These are phyloP conservation scores for Carcina quercana DNA, from an alignment of 2,888 invertebrate genomes.

Conservation along the genomic window DNA sequence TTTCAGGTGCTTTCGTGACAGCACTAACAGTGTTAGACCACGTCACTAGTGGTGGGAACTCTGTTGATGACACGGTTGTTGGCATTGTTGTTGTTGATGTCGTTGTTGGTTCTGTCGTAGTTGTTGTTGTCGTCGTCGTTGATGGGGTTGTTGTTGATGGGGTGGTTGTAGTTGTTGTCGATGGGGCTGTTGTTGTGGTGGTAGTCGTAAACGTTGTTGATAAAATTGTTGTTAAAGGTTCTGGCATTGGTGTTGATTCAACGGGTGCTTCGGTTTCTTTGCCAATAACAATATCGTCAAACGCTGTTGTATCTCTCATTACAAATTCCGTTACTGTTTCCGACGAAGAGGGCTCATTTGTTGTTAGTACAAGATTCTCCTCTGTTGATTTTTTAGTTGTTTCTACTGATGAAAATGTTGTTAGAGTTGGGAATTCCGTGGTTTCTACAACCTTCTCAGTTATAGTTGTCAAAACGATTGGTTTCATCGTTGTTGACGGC, in stretches of 20 bases:
- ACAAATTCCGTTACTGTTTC: slow-evolving; percentile 6
- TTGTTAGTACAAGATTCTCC: slow-evolving; percentile 2
- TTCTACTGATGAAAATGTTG: slow-evolving; percentile 14
- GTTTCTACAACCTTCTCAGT: slow-evolving; percentile 23
- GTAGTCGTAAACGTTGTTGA: slow-evolving; percentile 12
- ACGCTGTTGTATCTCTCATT: too few species aligned
- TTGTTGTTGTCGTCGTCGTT: slow-evolving; percentile 17
- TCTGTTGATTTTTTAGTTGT: slow-evolving; percentile 4
- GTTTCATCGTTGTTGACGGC: slow-evolving; percentile 12
- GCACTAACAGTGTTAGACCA: slow-evolving; percentile 65
- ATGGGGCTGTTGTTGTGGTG: slow-evolving; percentile 3
- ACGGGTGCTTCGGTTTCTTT: too few species aligned
- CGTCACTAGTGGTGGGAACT: slow-evolving; percentile 59
- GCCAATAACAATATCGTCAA: too few species aligned
- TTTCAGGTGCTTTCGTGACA: slow-evolving; percentile 37
- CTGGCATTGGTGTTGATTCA: slow-evolving; percentile 9
- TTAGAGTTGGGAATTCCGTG: neutral
- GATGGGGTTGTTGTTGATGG: slow-evolving; percentile 3
- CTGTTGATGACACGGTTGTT: slow-evolving; percentile 27
- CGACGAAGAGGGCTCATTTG: neutral
- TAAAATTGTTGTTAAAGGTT: too few species aligned
- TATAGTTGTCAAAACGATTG: slow-evolving; percentile 14
- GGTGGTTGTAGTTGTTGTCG: neutral
- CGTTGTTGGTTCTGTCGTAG: slow-evolving; percentile 16
- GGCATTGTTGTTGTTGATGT: slow-evolving; percentile 20